Evolutionary conservation across 1,140 invertebrate species (phyloP), one percentile per base, ranked within the genome.

Genomic region (Tetranychus urticae): DNA sequence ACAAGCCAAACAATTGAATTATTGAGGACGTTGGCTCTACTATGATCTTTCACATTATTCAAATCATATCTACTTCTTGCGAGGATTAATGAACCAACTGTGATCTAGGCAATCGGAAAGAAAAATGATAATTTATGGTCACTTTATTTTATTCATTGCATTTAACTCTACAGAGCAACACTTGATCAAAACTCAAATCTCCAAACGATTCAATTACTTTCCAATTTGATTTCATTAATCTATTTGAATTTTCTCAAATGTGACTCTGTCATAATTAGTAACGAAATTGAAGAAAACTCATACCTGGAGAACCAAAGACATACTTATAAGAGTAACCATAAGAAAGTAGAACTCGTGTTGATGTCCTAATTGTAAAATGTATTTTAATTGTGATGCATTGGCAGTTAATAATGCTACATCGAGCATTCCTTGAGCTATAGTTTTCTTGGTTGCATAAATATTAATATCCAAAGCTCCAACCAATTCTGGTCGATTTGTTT

Each of bases 251-350:
- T 23, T 23, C 23, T 23, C 23, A 23, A 23, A 0, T 23, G 23
- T 23, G 23, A 23, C 23, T 23, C 23, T 23, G 23, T 23, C 23
- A 23, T 23, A 23, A 23, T 23, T 23, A 23, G 23, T 0, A 23
- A 23, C 23, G 23, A 23, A 0, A 23, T 23, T 23, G 23, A 23
- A 23, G 0, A 23, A 23, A 5, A 42, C 5, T 42, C 39, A 67
- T 73, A 89, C 86, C 83, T 91, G 87, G 62, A 91, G 73, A n/a
- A 85, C 77, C 60, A 91, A 86, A 8, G 86, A 89, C 33, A 83
- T 76, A 45, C 80, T 81, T 64, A 91, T 88, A 48, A 90, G 76
- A 42, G 78, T 78, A 3, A 91, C 70, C 77, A 89, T 68, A 1
- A 66, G 56, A n/a, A 62, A 64, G 36, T 66, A 68, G 56, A 68